These are phyloP conservation scores for Ptilodon capucinus DNA, from an alignment of 2,888 invertebrate species.

Conservation along the genomic window DNA sequence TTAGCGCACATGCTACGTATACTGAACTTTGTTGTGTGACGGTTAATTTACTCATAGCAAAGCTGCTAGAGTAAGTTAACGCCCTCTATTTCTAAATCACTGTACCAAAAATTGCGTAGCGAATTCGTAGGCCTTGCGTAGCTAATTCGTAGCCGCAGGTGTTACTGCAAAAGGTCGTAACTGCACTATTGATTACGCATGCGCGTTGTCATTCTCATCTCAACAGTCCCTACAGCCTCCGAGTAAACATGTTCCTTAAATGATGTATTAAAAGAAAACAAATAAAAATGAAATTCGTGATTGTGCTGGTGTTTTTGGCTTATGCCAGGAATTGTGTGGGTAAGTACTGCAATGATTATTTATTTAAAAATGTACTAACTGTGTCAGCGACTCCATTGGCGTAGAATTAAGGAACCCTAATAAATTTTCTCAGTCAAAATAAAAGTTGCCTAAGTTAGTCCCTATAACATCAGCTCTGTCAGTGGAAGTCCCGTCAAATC, in stretches of 20 bases:
- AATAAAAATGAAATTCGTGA: slow-evolving; percentile 54
- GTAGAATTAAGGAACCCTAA: too few relatives aligned
- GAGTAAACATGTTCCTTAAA: slow-evolving; percentile 42
- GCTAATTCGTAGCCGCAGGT: slow-evolving; percentile 21
- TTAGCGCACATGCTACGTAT: too few relatives aligned
- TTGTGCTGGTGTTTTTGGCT: slow-evolving; percentile 50
- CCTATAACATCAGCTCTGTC: too few relatives aligned
- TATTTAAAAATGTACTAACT: too few relatives aligned
- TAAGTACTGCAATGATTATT: too few relatives aligned
- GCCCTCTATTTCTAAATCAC: slow-evolving; percentile 19
- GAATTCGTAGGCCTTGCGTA: slow-evolving; percentile 21
- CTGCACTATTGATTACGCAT: slow-evolving; percentile 70
- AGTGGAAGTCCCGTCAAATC: too few relatives aligned
- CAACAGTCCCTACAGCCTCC: slow-evolving; percentile 26
- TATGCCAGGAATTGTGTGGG: slow-evolving; percentile 50
- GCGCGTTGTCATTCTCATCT: slow-evolving; percentile 49
- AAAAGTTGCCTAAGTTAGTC: too few relatives aligned
- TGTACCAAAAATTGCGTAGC: slow-evolving; percentile 7
- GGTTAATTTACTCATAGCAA: too few relatives aligned
- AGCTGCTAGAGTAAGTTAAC: too few relatives aligned
- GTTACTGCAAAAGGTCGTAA: slow-evolving; percentile 13
- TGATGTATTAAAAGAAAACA: slow-evolving; percentile 10
- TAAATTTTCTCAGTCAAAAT: too few relatives aligned
- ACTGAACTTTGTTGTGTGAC: too few relatives aligned
- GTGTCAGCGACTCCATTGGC: too few relatives aligned